Evolutionary conservation across 1,140 invertebrate species (phyloP).

Genomic region (Drosophila lowei): DNA sequence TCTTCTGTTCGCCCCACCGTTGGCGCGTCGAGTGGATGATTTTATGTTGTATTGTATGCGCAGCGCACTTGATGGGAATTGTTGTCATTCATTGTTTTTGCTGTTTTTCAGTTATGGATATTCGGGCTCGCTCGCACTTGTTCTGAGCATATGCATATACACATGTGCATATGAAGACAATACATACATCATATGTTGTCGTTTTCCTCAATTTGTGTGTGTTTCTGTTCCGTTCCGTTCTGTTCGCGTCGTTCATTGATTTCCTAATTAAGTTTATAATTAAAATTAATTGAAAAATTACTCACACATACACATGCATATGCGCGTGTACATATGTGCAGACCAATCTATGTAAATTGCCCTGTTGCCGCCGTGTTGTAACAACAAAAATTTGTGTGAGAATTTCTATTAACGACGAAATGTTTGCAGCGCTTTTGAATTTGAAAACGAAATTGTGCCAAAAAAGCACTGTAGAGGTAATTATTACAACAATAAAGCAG

Average conservation of each 20-base stretch:
- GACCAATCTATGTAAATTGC: slow-evolving; percentile 58
- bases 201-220: slow-evolving; percentile 68
- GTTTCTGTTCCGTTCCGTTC: slow-evolving; percentile 66
- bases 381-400: slow-evolving; percentile 30
- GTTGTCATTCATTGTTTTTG: slow-evolving; percentile 70
- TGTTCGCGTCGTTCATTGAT: slow-evolving; percentile 76
- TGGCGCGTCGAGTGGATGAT: slow-evolving; percentile 33
- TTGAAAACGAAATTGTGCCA: slow-evolving; percentile 69
- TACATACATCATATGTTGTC: slow-evolving; percentile 15
- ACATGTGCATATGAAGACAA: not conserved
- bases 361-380: slow-evolving; percentile 45
- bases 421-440: slow-evolving; percentile 44
- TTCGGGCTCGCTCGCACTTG: slow-evolving; percentile 47
- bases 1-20: slow-evolving; percentile 8
- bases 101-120: slow-evolving; percentile 37
- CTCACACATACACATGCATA: slow-evolving; percentile 50
- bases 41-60: slow-evolving; percentile 61
- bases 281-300: slow-evolving; percentile 84
- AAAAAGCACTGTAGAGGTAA: slow-evolving; percentile 58
- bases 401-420: too few species aligned
- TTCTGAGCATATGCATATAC: slow-evolving; percentile 18
- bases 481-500: slow-evolving; percentile 58
- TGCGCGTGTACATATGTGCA: slow-evolving; percentile 13
- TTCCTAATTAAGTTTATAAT: slow-evolving; percentile 84
- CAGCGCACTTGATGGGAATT: slow-evolving; percentile 65